Conservation (phyloP, 1,140 invertebrate species). For the Periplaneta americana region DNA sequence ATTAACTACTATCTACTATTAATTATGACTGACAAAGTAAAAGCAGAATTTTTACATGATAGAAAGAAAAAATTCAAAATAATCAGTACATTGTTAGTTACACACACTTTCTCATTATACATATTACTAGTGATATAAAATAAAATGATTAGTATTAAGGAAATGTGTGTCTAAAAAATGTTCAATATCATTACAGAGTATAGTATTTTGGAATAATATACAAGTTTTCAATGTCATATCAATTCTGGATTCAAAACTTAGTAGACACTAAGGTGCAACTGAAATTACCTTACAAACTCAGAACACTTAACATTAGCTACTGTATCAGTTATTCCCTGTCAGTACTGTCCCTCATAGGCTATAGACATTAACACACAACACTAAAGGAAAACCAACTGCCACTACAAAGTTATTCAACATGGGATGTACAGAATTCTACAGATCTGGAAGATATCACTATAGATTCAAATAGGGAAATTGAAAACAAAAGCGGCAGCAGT, state of each 20-base stretch:
- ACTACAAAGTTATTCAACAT: too few species aligned
- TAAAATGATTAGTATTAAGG: neutral
- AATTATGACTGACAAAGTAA: neutral
- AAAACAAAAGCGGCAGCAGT: too few species aligned
- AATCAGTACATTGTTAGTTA: neutral
- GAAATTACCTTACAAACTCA: neutral
- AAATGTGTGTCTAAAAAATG: neutral
- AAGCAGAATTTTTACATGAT: neutral
- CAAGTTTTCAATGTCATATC: neutral
- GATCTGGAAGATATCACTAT: too few species aligned
- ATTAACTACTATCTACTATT: neutral
- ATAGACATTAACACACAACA: neutral
- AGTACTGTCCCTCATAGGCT: neutral
- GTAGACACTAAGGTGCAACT: neutral
- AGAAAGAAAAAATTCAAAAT: neutral
- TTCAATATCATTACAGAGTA: neutral
- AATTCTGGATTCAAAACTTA: neutral
- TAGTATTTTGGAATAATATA: neutral
- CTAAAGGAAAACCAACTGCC: too few species aligned
- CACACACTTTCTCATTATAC: neutral
- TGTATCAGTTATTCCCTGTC: neutral
- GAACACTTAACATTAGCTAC: neutral
- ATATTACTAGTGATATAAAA: neutral
- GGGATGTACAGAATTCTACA: too few species aligned
- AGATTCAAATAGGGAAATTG: too few species aligned